Evolutionary conservation across 2,888 invertebrate genomes (phyloP), one percentile per base, ranked within the genome.

Genomic region (Stenolophus ochropezus): DNA sequence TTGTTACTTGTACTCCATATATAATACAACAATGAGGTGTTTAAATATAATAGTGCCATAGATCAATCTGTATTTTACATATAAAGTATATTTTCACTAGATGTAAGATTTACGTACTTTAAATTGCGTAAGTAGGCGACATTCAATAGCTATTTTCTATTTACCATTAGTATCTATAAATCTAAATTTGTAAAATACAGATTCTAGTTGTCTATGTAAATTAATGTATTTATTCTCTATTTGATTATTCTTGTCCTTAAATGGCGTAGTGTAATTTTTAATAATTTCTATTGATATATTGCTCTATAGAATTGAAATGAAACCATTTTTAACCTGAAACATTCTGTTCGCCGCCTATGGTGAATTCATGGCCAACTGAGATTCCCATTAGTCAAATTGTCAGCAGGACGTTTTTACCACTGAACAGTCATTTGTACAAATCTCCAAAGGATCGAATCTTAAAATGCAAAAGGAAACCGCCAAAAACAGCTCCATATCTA

Each of bases 311-410:
- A 42, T 8, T 42, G 33, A 42, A 42, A 6, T 42, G 33, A 42
- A 42, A 42, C 33, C 6, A 51, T 51, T 51, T 51, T 51, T 14
- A 51, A 51, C 51, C 5, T 6, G 21, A 21, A 21, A 53, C 18
- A 56, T 56, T 20, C 20, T 56, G 11, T 1, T 6, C 56, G 56
- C 8, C 56, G 21, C 20, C 56, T 20, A 1, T 21, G 56, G 56
- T 0, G 56, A 8, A 56, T 56, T 56, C 56, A 56, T 20, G 56
- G 56, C 56, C 56, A 56, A 56, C 18, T 20, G 20, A 21, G 71
- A 71, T 71, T 49, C 25, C 21, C 78, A 78, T 78, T 65, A 65
- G 78, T 78, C 69, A 78, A 78, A 78, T 78, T 78, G 78, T 78
- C 65, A 78, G 78, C 65, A 58, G 78, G 69, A 61, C 42, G 77